A percentile compares a stretch with the other conserved stretches of the same genome.
Conservation (phyloP, 2,113 vertebrate genomes). For the Sylvilagus bachmani region DNA sequence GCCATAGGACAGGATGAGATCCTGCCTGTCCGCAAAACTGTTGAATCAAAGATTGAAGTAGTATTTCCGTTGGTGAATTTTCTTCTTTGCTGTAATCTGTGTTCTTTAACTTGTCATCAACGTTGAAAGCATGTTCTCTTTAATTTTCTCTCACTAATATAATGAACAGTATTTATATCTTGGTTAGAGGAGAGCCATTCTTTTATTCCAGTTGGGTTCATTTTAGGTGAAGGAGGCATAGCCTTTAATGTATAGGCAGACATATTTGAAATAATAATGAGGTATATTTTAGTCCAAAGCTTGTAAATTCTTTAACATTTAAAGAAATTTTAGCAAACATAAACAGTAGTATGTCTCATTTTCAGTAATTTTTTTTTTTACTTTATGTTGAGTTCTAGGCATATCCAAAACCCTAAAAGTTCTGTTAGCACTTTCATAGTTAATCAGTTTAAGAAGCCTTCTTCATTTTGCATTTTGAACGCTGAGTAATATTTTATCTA, state of each 20-base stretch:
- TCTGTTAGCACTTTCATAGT: constrained; percentile 5
- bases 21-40: constrained; percentile 53
- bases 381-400: constrained; percentile 40
- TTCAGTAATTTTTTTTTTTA: constrained; percentile 33
- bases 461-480: constrained; percentile 56
- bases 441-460: background rate
- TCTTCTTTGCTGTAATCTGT: constrained; percentile 68
- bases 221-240: constrained; percentile 73
- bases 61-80: constrained; percentile 46
- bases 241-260: constrained; percentile 54
- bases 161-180: constrained; percentile 66
- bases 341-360: constrained; percentile 15
- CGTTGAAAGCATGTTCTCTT: constrained; percentile 66
- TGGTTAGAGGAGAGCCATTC: constrained; percentile 68
- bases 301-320: constrained; percentile 25
- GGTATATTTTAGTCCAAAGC: constrained; percentile 22
- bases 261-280: background rate
- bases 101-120: constrained; percentile 71
- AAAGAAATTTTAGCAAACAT: constrained; percentile 33
- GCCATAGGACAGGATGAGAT: background rate
- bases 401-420: constrained; percentile 16
- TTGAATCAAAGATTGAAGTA: constrained; percentile 35
- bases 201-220: constrained; percentile 70
- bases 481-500: constrained; percentile 52
- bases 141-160: constrained; percentile 68